These are phyloP conservation scores for Drosophila leontia DNA, from an alignment of 1,140 invertebrate species.

Conservation along the genomic window DNA sequence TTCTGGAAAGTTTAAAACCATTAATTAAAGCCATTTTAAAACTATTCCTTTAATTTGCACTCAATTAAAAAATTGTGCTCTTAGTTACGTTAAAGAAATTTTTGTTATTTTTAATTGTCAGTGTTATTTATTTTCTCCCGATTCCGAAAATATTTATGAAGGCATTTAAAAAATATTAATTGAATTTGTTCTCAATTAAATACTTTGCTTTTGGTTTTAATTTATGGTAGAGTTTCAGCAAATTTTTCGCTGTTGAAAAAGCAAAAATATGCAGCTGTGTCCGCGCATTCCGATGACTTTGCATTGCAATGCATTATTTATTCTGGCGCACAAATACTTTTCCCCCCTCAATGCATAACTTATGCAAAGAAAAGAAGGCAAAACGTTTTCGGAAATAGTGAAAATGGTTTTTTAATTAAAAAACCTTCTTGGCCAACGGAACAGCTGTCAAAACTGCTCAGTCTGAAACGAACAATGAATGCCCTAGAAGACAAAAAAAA, in stretches of 20 bases:
- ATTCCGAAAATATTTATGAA: not conserved
- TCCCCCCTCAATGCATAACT: conserved; percentile 47
- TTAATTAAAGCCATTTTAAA: not conserved
- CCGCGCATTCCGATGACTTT: conserved; percentile 44
- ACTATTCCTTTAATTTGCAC: not conserved
- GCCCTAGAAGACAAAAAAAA: not conserved
- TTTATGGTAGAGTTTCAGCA: not conserved
- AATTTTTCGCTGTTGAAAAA: not conserved
- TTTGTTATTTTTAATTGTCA: conserved; percentile 5
- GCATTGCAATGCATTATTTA: conserved; percentile 33
- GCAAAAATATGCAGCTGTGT: conserved; percentile 34
- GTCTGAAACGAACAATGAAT: conserved; percentile 13
- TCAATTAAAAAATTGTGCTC: not conserved
- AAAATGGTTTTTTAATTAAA: conserved; percentile 47
- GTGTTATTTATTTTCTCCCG: not conserved
- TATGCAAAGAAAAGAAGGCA: conserved; percentile 22
- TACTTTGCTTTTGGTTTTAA: no score
- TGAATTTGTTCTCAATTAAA: not conserved
- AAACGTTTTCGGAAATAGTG: conserved; percentile 28
- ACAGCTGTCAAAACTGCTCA: conserved; percentile 28
- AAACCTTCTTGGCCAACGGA: conserved; percentile 2
- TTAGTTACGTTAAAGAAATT: not conserved
- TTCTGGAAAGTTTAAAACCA: not conserved
- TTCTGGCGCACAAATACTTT: conserved; percentile 26
- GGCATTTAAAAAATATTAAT: not conserved